phyloP scores from a whole-genome alignment of 2,797 vertebrate species.

The Aulostomus chinensis region DNA sequence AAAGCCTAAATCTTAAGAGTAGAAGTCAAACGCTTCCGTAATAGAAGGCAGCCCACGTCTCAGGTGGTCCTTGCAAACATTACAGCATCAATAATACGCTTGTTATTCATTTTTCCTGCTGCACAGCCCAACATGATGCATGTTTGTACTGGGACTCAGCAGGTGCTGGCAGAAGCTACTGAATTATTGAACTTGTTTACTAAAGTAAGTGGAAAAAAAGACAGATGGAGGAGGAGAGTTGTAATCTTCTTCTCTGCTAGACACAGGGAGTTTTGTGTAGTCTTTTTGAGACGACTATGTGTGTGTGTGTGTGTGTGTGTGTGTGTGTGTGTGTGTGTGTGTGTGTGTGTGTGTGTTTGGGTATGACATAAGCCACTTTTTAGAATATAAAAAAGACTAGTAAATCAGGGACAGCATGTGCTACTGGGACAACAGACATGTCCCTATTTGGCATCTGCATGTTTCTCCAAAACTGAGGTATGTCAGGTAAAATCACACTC shows the following conservation, averaged over 20 bases:
- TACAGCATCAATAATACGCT: slow-evolving; percentile 5
- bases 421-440: too few relatives aligned
- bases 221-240: background rate
- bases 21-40: background rate
- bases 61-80: slow-evolving; percentile 37
- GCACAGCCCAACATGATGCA: slow-evolving; percentile 10
- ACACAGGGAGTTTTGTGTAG: background rate
- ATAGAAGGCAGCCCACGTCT: slow-evolving; percentile 1
- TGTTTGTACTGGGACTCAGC: slow-evolving; percentile 25
- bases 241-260: slow-evolving; percentile 7
- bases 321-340: too few relatives aligned
- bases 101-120: slow-evolving; percentile 6
- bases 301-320: too few relatives aligned
- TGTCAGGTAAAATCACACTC: too few relatives aligned
- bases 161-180: slow-evolving; percentile 2
- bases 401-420: too few relatives aligned
- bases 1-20: too few relatives aligned
- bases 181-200: slow-evolving; percentile 43
- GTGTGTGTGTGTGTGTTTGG: background rate
- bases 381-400: too few relatives aligned
- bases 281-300: too few relatives aligned
- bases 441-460: too few relatives aligned
- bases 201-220: slow-evolving; percentile 4
- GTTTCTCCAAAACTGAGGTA: too few relatives aligned
- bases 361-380: too few relatives aligned